These are phyloP conservation scores for Anas platyrhynchos DNA, from an alignment of 2,113 vertebrate species.

Conservation along the genomic window DNA sequence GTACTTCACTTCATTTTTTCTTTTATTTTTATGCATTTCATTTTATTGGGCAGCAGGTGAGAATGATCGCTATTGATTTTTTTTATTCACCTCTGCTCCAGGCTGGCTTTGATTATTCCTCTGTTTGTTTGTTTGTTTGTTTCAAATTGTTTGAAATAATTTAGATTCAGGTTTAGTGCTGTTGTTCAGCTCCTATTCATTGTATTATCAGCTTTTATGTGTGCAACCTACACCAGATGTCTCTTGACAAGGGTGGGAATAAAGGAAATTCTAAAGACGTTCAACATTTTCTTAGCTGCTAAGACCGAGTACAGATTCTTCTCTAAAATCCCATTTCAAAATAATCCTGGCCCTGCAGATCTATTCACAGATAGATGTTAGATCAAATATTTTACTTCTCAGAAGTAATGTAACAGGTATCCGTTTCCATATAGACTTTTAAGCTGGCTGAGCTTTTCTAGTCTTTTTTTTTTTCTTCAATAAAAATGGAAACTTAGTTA, in stretches of 20 bases:
- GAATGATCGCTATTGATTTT: background rate
- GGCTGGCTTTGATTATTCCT: background rate
- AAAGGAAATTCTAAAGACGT: background rate
- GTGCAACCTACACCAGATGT: background rate
- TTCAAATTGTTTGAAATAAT: background rate
- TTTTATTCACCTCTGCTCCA: background rate
- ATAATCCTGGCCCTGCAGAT: conserved; percentile 23
- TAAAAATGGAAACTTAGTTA: background rate
- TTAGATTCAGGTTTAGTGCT: background rate
- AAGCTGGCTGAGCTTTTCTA: background rate
- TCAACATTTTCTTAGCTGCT: background rate
- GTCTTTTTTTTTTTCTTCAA: background rate
- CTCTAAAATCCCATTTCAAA: conserved; percentile 29
- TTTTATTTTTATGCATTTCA: background rate
- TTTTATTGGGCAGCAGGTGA: background rate
- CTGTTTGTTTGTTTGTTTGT: background rate
- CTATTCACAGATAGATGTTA: conserved; percentile 28
- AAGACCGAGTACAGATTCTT: background rate
- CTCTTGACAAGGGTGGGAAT: background rate
- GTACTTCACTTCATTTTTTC: background rate
- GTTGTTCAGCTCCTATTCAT: background rate
- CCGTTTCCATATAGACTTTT: background rate
- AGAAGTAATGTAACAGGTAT: background rate
- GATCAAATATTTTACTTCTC: background rate
- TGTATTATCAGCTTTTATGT: background rate